Percentiles rank a stretch among this genome's conserved stretches.
Evolutionary conservation across 2,888 invertebrate genomes (phyloP).

Genomic region (Drosophila silvestris): DNA sequence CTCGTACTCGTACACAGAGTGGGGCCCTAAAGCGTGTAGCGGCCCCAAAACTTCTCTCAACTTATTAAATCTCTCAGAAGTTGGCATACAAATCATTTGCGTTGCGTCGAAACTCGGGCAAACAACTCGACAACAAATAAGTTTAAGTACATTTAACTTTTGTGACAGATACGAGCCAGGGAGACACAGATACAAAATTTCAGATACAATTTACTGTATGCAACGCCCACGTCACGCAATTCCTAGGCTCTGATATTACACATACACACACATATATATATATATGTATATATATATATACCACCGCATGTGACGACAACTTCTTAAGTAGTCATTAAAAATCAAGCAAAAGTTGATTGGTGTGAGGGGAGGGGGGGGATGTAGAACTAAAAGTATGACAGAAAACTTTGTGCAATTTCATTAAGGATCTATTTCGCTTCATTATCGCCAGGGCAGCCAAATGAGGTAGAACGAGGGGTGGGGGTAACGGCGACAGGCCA

Average conservation of each 20-base stretch:
- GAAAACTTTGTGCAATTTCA: slow-evolving; percentile 62
- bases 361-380: neutral
- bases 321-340: slow-evolving; percentile 67
- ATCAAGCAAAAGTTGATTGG: slow-evolving; percentile 59
- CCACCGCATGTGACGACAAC: slow-evolving; percentile 15
- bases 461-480: neutral
- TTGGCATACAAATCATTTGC: slow-evolving; percentile 61
- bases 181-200: slow-evolving; percentile 36
- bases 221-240: slow-evolving; percentile 35
- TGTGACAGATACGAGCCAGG: slow-evolving; percentile 36
- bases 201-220: slow-evolving; percentile 23
- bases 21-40: slow-evolving; percentile 31
- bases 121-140: slow-evolving; percentile 69
- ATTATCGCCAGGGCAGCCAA: slow-evolving; percentile 36
- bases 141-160: slow-evolving; percentile 72
- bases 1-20: neutral
- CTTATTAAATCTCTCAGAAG: slow-evolving; percentile 67
- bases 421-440: slow-evolving; percentile 72
- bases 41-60: slow-evolving; percentile 46
- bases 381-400: slow-evolving; percentile 29
- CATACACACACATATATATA: neutral
- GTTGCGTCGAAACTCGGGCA: slow-evolving; percentile 35
- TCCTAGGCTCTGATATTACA: neutral
- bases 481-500: slow-evolving; percentile 13
- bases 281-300: neutral